These are phyloP conservation scores for Eristalinus sepulchralis DNA, from an alignment of 2,888 invertebrate species.

Conservation along the genomic window DNA sequence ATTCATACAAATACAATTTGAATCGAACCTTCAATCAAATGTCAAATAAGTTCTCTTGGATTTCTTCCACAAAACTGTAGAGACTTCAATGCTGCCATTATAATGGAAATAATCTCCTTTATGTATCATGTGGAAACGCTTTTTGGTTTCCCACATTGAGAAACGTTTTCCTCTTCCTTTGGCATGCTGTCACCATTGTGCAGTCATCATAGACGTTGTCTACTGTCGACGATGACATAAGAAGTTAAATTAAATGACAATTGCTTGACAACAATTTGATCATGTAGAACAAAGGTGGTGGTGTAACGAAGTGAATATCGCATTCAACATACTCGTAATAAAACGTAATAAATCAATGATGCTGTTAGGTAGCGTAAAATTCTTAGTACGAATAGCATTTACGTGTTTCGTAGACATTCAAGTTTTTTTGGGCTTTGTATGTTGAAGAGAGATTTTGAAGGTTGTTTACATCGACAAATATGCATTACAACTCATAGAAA, in stretches of 20 bases:
- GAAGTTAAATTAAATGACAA: slow-evolving; percentile 59
- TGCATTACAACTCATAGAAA: too few relatives aligned
- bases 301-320: slow-evolving; percentile 21
- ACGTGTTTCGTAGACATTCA: neutral
- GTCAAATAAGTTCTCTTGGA: slow-evolving; percentile 20
- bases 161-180: slow-evolving; percentile 14
- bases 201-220: slow-evolving; percentile 15
- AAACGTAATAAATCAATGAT: neutral
- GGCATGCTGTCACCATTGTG: slow-evolving; percentile 23
- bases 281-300: slow-evolving; percentile 43
- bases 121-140: slow-evolving; percentile 25
- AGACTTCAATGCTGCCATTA: neutral
- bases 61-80: neutral
- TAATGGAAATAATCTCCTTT: slow-evolving; percentile 27
- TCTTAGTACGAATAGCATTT: neutral
- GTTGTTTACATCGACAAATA: too few relatives aligned
- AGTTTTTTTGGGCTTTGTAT: neutral
- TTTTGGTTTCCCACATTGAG: neutral
- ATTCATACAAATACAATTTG: slow-evolving; percentile 3
- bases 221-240: slow-evolving; percentile 9
- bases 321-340: neutral
- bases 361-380: neutral
- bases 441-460: neutral
- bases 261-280: slow-evolving; percentile 56
- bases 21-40: slow-evolving; percentile 31